A percentile compares a stretch with the other conserved stretches of the same genome.
Evolutionary conservation across 2,113 vertebrate genomes (phyloP).

Genomic region (Oxygymnocypris stewartii): DNA sequence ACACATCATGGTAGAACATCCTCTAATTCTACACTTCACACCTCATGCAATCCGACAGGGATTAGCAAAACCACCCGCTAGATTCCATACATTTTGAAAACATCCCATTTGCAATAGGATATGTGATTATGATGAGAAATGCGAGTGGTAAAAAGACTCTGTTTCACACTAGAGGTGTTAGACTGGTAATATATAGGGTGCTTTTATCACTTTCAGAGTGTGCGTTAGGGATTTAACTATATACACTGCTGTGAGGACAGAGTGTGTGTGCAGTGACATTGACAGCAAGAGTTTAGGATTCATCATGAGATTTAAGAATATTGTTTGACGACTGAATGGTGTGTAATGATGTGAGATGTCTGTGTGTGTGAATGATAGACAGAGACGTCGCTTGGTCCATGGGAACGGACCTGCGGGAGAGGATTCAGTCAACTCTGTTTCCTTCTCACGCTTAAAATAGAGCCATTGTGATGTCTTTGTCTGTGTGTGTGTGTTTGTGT

Average conservation of each 20-base stretch:
- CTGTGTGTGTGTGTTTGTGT: conserved; percentile 84
- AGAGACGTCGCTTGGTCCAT: conserved; percentile 79
- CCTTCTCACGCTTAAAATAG: conserved; percentile 98
- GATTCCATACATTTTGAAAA: conserved; percentile 25
- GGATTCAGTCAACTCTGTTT: conserved; percentile 99
- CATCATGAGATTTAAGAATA: conserved; percentile 23
- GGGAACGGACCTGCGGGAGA: conserved; percentile 99
- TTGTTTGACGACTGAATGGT: conserved; percentile 23
- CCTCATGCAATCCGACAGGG: conserved; percentile 24
- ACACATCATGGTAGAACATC: conserved; percentile 41
- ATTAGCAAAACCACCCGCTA: conserved; percentile 26
- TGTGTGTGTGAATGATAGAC: conserved; percentile 35
- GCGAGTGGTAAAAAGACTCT: conserved; percentile 33
- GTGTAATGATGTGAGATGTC: conserved; percentile 3
- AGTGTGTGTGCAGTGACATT: background rate
- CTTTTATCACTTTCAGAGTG: conserved; percentile 30
- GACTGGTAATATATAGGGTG: conserved; percentile 8
- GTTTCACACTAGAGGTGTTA: conserved; percentile 50
- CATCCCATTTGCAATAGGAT: background rate
- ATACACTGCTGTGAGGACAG: background rate
- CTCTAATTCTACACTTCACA: conserved; percentile 39
- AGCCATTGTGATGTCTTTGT: conserved; percentile 96
- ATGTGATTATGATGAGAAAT: conserved; percentile 49
- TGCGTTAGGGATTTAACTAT: conserved; percentile 19
- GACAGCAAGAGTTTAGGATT: conserved; percentile 9